Percentiles rank a stretch among this genome's conserved stretches.
Evolutionary conservation across 2,797 vertebrate genomes (phyloP).

Genomic region (Geotrypetes seraphini): DNA sequence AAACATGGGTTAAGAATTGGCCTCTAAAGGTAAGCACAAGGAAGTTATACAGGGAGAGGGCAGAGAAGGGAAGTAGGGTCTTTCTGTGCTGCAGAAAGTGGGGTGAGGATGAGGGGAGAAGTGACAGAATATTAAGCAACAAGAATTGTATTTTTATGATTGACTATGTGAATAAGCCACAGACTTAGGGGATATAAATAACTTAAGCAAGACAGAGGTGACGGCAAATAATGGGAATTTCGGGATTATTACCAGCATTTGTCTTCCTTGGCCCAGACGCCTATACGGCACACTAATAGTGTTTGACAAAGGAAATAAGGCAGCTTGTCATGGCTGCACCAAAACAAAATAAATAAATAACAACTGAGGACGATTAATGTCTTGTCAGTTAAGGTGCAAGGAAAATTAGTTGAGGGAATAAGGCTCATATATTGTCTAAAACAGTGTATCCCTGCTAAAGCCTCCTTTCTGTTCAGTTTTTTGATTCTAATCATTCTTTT

Average conservation of each 20-base stretch:
- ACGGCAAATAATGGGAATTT: constrained; percentile 38
- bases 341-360: constrained; percentile 32
- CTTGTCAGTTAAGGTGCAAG: neutral
- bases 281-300: constrained; percentile 24
- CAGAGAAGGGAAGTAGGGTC: neutral
- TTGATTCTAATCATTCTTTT: neutral
- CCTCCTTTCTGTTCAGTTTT: neutral
- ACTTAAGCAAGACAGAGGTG: constrained; percentile 17
- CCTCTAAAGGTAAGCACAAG: no score
- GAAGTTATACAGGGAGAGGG: accelerated
- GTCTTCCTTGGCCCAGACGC: constrained; percentile 2
- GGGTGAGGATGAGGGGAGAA: neutral
- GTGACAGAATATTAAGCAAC: constrained; percentile 9
- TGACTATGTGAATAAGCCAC: neutral
- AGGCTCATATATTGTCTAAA: constrained; percentile 2
- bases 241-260: constrained; percentile 35
- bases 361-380: constrained; percentile 7
- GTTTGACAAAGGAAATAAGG: constrained; percentile 37
- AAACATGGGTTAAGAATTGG: no score
- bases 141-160: neutral
- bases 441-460: neutral
- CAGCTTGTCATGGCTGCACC: constrained; percentile 18
- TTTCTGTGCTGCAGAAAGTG: no score
- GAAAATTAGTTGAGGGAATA: constrained; percentile 28
- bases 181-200: constrained; percentile 22